Conservation (phyloP, 2,888 invertebrate species). For the Venustoraphidia nigricollis region DNA sequence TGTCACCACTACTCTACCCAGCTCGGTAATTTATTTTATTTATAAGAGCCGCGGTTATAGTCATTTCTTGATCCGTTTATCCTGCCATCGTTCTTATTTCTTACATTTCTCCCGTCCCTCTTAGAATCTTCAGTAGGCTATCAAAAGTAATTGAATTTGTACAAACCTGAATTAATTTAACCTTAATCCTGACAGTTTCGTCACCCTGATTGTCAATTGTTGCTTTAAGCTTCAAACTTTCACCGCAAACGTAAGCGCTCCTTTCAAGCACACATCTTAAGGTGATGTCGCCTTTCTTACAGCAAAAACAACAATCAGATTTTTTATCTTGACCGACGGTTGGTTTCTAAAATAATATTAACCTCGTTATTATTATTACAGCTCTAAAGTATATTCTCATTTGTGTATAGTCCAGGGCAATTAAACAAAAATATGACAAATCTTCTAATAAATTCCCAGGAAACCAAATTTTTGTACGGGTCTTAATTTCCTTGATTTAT, state of each 20-base stretch:
- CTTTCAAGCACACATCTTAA: conserved; percentile 52
- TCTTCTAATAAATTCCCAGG: not conserved
- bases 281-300: conserved; percentile 49
- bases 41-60: too few species aligned
- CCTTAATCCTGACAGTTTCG: conserved; percentile 37
- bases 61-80: too few species aligned
- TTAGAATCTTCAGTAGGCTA: too few species aligned
- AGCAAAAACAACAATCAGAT: conserved; percentile 56
- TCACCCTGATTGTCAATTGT: conserved; percentile 55
- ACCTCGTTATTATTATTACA: not conserved
- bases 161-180: conserved; percentile 37
- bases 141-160: not conserved
- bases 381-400: not conserved
- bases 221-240: conserved; percentile 49
- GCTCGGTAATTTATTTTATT: too few species aligned
- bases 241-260: conserved; percentile 59
- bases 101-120: too few species aligned
- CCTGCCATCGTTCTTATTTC: too few species aligned
- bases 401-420: not conserved
- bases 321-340: conserved; percentile 44
- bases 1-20: too few species aligned
- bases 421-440: not conserved
- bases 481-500: too few species aligned
- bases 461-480: too few species aligned
- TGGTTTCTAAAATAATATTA: conserved; percentile 35